Base-by-base conservation (phyloP, 2,113 vertebrate species). In the Bujurquina vittata region DNA sequence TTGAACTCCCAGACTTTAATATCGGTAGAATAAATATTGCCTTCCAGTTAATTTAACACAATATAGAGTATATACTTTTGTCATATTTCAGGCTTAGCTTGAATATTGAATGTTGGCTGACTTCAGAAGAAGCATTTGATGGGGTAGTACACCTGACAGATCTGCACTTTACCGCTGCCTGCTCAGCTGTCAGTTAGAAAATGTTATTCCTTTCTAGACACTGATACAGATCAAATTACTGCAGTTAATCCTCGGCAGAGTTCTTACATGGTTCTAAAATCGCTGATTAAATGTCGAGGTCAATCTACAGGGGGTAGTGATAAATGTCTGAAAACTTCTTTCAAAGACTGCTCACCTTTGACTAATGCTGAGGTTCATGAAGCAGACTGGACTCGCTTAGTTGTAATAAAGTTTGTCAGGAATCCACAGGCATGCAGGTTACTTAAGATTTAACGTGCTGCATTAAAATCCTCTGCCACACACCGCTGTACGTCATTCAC, bases 241-340 rank as follows among this genome's bases (percentile, higher is more conserved):
- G n/a, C 37, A 72, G 3, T 49, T 20, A 7, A 37, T 40, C 61
- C 43, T 40, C 57, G 20, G 15, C 12, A 35, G 52, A 43, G 31
- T 31, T 54, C 33, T 60, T 43, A 18, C 43, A 46, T 83, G 15
- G 15, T 67, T 43, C 56, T 35, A 52, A 80, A 60, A 58, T 33
- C 61, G 49, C 54, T 61, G 22, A 55, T 61, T 31, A 15, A 43
- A 87, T 26, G 26, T 55, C 54, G 67, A 79, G 80, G 77, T 79
- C 61, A 69, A 15, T 54, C 33, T 46, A 35, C 20, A 37, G 60
- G 57, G 59, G 26, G 65, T 2, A 3, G 22, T 17, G 10, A 73
- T 57, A 77, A 84, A 85, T 63, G 49, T 78, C 63, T 65, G 57
- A 82, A 54, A 40, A 57, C 40, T 49, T 4, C 26, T 58, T 63